These are phyloP conservation scores for Enteromius paludinosus DNA, from an alignment of 2,797 vertebrate species.

Conservation along the genomic window DNA sequence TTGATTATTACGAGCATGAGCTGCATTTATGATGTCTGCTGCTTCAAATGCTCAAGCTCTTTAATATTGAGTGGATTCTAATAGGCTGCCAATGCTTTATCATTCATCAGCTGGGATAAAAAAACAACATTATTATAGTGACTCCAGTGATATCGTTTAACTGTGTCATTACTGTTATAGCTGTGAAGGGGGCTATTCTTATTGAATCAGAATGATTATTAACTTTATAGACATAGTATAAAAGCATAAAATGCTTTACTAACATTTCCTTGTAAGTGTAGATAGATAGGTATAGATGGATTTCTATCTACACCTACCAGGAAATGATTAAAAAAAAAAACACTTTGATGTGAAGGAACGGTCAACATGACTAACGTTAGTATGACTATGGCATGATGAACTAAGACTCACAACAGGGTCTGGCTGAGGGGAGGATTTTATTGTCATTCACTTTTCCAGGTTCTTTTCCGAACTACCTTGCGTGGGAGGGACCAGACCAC, in stretches of 20 bases:
- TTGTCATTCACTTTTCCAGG: neutral
- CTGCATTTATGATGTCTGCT: neutral
- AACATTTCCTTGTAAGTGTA: no score
- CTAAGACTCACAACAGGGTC: neutral
- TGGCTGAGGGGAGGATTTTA: neutral
- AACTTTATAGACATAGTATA: neutral
- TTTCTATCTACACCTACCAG: no score
- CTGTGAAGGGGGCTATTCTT: neutral
- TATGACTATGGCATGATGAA: neutral
- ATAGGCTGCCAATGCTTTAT: neutral
- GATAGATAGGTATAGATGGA: no score
- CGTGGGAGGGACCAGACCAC: slow-evolving; percentile 14
- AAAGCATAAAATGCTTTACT: no score
- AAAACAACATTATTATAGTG: neutral
- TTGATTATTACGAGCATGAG: neutral
- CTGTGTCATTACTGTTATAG: neutral
- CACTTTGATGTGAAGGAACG: neutral
- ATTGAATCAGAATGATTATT: neutral
- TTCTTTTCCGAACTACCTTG: neutral
- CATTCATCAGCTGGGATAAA: neutral
- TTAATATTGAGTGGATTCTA: neutral
- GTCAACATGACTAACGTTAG: neutral
- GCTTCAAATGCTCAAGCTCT: neutral
- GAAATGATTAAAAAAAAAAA: neutral
- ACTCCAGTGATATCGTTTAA: neutral